These are phyloP conservation scores for Tragelaphus eurycerus DNA, from an alignment of 2,797 vertebrate genomes.

Conservation along the genomic window DNA sequence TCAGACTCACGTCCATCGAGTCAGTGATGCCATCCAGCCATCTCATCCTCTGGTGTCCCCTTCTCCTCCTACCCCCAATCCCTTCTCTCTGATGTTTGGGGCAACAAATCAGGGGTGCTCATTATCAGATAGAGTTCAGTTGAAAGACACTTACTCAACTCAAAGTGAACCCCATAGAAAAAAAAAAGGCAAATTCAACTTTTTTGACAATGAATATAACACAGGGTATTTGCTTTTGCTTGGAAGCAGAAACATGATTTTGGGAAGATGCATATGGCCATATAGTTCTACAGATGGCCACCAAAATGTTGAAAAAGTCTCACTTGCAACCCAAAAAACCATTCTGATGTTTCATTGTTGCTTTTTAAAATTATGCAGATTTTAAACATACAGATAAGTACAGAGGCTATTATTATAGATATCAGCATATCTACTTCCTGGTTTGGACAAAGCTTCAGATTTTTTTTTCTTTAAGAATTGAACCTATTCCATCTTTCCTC, in stretches of 20 bases:
- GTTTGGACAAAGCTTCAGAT: background rate
- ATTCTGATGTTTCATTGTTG: background rate
- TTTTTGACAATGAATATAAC: background rate
- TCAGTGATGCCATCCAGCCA: too few species aligned
- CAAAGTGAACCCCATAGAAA: background rate
- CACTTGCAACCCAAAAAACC: background rate
- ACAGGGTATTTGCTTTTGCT: background rate
- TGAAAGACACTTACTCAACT: background rate
- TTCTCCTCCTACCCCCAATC: too few species aligned
- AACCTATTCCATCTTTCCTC: background rate
- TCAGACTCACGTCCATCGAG: too few species aligned
- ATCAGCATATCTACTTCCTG: background rate
- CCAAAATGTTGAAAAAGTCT: background rate
- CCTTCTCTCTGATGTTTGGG: background rate
- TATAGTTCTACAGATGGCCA: background rate
- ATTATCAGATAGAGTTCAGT: background rate
- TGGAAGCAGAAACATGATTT: conserved; percentile 28
- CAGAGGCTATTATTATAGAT: background rate
- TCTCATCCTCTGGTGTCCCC: too few species aligned
- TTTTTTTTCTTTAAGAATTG: conserved; percentile 11
- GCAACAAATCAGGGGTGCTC: background rate
- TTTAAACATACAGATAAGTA: background rate
- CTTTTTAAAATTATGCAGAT: background rate
- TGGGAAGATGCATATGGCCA: background rate
- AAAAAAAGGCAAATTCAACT: background rate